Base-by-base conservation (phyloP, 2,797 vertebrate species). In the Gobionotothen gibberifrons region DNA sequence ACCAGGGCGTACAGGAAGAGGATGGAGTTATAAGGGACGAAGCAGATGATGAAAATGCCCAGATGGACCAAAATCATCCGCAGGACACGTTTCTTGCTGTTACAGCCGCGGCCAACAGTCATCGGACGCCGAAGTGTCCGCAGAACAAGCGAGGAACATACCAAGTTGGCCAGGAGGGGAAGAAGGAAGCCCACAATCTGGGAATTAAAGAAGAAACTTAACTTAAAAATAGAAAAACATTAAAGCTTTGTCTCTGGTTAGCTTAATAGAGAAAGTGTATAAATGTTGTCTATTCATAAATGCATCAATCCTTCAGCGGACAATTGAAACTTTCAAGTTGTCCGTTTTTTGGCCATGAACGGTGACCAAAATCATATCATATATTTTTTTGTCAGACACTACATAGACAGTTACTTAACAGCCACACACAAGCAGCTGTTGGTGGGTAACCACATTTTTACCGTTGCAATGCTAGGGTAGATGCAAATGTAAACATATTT, bases 1-100 rank as follows among this genome's bases (percentile, higher is more conserved):
- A 99, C 97, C 29, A 99, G 93, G 3, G 97, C 97, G 0, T 99
- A 99, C 39, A 99, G 78, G 82, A 99, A 99, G n/a, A 99, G 96
- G 80, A 98, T 96, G 21, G 97, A 98, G 71, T 99, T 99, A 85
- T 99, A 99, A 0, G 98, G 98, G 29, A 99, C 97, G 0, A 99
- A 99, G 92, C 98, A 99, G 72, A 98, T 94, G 0, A 99, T 95
- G n/a, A 99, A 99, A 79, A 99, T 98, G 84, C 94, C 96, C 80
- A 99, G 91, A 32, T 99, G 97, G 72, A 99, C 98, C 4, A 98
- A 84, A 62, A 99, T 99, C 98, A 99, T 99, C 78, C 97, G 95
- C 56, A 99, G 86, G 1, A 99, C 97, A 8, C 97, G 97, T 78
- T 94, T 95, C 90, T 98, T 99, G 95, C 97, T 98, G 14, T 98